phyloP scores from a whole-genome alignment of 2,113 vertebrate species.

The Phocoena sinus region DNA sequence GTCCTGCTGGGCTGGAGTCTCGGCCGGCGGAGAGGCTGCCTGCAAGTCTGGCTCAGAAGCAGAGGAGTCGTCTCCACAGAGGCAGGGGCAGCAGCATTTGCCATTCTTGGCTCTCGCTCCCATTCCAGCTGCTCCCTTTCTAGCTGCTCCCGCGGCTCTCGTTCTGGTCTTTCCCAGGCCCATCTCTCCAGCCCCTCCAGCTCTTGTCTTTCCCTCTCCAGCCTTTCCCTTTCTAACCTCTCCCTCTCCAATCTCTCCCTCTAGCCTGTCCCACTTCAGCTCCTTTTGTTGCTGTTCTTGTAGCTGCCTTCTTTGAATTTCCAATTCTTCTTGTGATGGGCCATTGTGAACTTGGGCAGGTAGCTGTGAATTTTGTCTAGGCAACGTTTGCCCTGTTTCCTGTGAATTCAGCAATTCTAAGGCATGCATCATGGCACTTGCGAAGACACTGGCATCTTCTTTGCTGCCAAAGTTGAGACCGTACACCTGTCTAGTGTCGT shows the following conservation, averaged over 20 bases:
- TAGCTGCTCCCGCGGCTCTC: conserved; percentile 82
- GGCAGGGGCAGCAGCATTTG: conserved; percentile 89
- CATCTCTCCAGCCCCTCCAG: conserved; percentile 81
- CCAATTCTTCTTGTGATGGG: too few relatives aligned
- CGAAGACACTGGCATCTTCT: too few relatives aligned
- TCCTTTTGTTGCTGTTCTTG: conserved; percentile 97
- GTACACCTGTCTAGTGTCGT: too few relatives aligned
- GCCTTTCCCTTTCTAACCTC: conserved; percentile 50
- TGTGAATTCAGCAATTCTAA: too few relatives aligned
- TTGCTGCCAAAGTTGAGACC: too few relatives aligned
- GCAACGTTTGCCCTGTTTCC: too few relatives aligned
- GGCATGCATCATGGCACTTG: too few relatives aligned
- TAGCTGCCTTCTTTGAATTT: conserved; percentile 84
- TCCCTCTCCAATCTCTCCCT: conserved; percentile 60
- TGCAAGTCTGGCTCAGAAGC: conserved; percentile 87
- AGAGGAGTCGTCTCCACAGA: conserved; percentile 91
- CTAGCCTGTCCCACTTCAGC: conserved; percentile 81
- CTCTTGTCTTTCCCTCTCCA: conserved; percentile 83
- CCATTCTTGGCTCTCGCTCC: conserved; percentile 89
- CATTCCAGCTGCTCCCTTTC: conserved; percentile 84
- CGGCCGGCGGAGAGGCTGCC: too few relatives aligned
- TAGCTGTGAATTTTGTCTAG: too few relatives aligned
- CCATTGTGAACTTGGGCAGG: too few relatives aligned
- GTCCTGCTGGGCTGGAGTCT: too few relatives aligned
- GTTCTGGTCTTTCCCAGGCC: conserved; percentile 81